These are phyloP conservation scores for Apeltes quadracus DNA, from an alignment of 2,113 vertebrate genomes.

Conservation along the genomic window DNA sequence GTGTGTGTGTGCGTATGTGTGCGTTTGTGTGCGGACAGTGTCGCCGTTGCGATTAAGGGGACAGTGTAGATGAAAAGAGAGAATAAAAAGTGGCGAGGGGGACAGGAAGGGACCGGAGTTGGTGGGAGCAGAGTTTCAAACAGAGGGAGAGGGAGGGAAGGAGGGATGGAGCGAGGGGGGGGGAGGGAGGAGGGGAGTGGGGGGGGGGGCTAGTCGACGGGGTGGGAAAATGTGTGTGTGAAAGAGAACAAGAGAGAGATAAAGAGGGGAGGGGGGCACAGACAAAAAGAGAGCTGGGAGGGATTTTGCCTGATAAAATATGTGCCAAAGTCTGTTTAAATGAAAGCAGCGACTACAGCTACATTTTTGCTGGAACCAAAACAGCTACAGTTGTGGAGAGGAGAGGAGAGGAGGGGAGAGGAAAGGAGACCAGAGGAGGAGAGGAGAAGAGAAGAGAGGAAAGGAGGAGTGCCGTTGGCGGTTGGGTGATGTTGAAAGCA, in stretches of 20 bases:
- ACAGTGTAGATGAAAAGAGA: conserved; percentile 69
- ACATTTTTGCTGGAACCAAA: conserved; percentile 70
- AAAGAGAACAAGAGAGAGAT: conserved; percentile 77
- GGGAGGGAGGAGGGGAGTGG: conserved; percentile 13
- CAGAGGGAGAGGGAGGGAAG: conserved; percentile 49
- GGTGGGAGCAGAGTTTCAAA: conserved; percentile 62
- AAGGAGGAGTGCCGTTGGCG: conserved; percentile 37
- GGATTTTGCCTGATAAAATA: conserved; percentile 79
- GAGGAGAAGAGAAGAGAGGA: conserved; percentile 1
- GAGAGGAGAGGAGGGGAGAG: conserved; percentile 10
- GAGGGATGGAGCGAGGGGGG: conserved; percentile 40
- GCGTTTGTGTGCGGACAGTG: conserved; percentile 24
- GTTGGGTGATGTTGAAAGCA: conserved; percentile 48
- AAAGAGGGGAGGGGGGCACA: conserved; percentile 61
- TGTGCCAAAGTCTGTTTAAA: conserved; percentile 78
- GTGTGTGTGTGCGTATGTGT: conserved; percentile 17
- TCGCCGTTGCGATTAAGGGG: conserved; percentile 56
- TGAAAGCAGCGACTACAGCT: conserved; percentile 79
- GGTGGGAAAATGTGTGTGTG: conserved; percentile 78
- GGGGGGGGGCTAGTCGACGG: conserved; percentile 51
- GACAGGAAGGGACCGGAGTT: conserved; percentile 64
- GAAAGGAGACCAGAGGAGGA: neutral
- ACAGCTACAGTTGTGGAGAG: conserved; percentile 54
- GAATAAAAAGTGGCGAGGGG: conserved; percentile 72
- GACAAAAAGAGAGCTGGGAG: conserved; percentile 68